Evolutionary conservation across 2,888 invertebrate species (phyloP).

Genomic region (Folsomia candida): DNA sequence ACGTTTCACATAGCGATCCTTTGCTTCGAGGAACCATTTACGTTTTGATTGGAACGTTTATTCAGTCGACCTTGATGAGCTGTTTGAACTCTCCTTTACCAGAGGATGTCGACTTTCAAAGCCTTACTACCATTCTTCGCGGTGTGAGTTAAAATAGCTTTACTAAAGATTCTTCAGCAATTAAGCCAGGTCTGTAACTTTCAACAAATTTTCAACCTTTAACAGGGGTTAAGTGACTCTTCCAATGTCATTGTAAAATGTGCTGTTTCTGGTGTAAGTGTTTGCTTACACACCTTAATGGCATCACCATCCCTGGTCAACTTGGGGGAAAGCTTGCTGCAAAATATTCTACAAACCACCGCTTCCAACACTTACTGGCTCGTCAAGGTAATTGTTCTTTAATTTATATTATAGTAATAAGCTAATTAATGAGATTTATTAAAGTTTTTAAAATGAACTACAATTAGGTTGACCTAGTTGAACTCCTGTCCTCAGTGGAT

Average conservation of each 20-base stretch:
- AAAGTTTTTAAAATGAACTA: too few relatives aligned
- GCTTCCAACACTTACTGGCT: conserved; percentile 79
- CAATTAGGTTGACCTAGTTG: conserved; percentile 67
- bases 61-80: conserved; percentile 60
- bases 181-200: too few relatives aligned
- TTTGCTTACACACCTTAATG: conserved; percentile 62
- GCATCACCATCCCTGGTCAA: conserved; percentile 62
- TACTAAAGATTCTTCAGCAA: background rate
- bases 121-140: conserved; percentile 57
- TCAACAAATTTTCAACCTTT: conserved; percentile 31
- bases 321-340: conserved; percentile 61
- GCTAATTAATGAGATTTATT: background rate
- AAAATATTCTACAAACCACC: conserved; percentile 57
- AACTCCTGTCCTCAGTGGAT: conserved; percentile 59
- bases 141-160: conserved; percentile 57
- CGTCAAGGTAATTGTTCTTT: conserved; percentile 64
- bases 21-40: conserved; percentile 74
- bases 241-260: conserved; percentile 48
- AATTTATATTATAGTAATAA: conserved; percentile 5
- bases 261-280: conserved; percentile 63
- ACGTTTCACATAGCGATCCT: conserved; percentile 73
- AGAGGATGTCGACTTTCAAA: background rate
- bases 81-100: background rate
- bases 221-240: conserved; percentile 64
- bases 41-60: conserved; percentile 66